A percentile compares a stretch with the other conserved stretches of the same genome.
phyloP scores from a whole-genome alignment of 2,888 invertebrate species.

The Erpobdella octoculata region DNA sequence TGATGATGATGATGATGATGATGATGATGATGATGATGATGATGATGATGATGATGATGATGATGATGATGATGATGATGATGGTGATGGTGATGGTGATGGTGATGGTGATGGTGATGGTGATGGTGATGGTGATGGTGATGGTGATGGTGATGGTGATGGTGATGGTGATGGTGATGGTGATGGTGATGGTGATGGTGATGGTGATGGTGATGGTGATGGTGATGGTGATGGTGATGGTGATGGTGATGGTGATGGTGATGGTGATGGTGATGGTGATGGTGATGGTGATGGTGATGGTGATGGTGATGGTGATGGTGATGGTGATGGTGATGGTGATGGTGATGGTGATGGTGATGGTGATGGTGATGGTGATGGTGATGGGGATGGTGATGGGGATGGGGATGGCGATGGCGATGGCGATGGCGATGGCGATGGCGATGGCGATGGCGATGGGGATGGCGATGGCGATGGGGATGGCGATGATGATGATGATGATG shows the following conservation, averaged over 20 bases:
- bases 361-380: not conserved
- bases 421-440: slow-evolving; percentile 23
- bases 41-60: slow-evolving; percentile 1
- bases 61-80: slow-evolving; percentile 16
- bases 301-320: not conserved
- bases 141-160: too few species aligned
- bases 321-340: not conserved
- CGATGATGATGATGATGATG: not conserved
- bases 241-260: slow-evolving; percentile 11
- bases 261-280: slow-evolving; percentile 7
- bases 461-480: slow-evolving; percentile 4
- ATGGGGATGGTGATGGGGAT: slow-evolving; percentile 19
- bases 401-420: slow-evolving; percentile 22
- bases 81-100: slow-evolving; percentile 17
- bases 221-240: slow-evolving; percentile 17
- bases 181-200: not conserved
- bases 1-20: slow-evolving; percentile 15
- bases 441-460: slow-evolving; percentile 22
- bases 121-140: too few species aligned
- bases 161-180: too few species aligned
- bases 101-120: not conserved
- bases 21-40: slow-evolving; percentile 2
- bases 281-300: slow-evolving; percentile 11
- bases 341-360: too few species aligned
- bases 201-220: not conserved